Conservation (phyloP, 2,797 vertebrate species). For the Neosalanx taihuensis region DNA sequence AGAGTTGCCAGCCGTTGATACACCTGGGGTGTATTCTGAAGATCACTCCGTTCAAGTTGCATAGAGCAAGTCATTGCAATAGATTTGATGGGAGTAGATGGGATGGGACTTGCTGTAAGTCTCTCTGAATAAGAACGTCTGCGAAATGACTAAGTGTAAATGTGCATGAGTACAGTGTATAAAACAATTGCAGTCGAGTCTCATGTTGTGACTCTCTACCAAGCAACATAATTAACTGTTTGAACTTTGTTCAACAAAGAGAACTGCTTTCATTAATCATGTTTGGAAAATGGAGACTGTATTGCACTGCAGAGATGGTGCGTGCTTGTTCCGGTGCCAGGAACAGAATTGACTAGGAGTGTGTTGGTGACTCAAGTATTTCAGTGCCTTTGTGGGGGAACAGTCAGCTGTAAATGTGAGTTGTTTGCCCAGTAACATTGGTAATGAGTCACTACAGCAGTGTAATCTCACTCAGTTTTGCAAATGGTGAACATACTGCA, state of each 20-base stretch:
- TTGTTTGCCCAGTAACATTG: neutral
- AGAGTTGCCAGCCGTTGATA: neutral
- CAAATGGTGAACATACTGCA: neutral
- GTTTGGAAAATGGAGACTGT: too few species aligned
- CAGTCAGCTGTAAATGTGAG: neutral
- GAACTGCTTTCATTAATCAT: too few species aligned
- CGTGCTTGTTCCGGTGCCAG: too few species aligned
- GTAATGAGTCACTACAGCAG: neutral
- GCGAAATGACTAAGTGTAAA: too few species aligned
- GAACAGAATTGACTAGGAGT: neutral
- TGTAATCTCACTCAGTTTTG: neutral
- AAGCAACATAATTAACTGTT: too few species aligned
- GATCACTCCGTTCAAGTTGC: neutral
- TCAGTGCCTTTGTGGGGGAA: neutral
- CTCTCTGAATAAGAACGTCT: too few species aligned
- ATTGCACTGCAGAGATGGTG: too few species aligned
- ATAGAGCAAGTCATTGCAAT: neutral
- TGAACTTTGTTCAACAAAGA: too few species aligned
- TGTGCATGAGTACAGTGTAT: too few species aligned
- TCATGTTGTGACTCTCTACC: too few species aligned
- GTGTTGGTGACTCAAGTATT: conserved; percentile 2
- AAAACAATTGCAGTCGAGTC: too few species aligned
- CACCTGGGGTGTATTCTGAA: neutral
- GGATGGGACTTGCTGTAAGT: too few species aligned
- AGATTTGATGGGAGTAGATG: neutral